Conservation (phyloP, 37 sponge, comb jelly and placozoan species). For the Haliclona indistincta region DNA sequence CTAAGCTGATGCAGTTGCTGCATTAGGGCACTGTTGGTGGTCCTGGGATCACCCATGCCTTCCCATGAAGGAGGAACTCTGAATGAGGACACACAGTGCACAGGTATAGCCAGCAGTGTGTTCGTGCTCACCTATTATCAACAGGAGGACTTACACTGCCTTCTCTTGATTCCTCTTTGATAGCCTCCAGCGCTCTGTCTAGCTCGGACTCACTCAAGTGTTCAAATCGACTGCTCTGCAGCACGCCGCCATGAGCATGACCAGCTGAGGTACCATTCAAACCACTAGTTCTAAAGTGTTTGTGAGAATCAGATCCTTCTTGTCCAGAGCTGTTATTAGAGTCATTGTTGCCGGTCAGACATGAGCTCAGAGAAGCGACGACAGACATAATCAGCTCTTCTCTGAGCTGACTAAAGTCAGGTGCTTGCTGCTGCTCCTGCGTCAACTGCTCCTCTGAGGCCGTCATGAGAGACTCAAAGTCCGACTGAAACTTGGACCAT, state of each 20-base stretch:
- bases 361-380: background rate
- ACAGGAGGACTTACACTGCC: background rate
- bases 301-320: too few species aligned
- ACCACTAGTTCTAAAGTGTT: too few species aligned
- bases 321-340: too few species aligned
- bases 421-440: background rate
- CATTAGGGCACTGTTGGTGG: background rate
- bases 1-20: background rate
- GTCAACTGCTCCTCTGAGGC: background rate
- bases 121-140: background rate
- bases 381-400: background rate
- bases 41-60: background rate
- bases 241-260: too few species aligned
- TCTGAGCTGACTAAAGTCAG: background rate
- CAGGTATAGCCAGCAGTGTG: background rate
- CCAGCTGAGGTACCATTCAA: too few species aligned
- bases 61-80: background rate
- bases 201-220: background rate
- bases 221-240: slow-evolving; percentile 1
- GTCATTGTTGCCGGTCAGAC: too few species aligned
- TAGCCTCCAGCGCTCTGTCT: background rate
- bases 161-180: slow-evolving; percentile 3
- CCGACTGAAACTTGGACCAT: slow-evolving; percentile 3
- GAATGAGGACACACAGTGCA: too few species aligned
- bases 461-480: background rate